These are phyloP conservation scores for Paramisgurnus dabryanus DNA, from an alignment of 2,113 vertebrate species.

Conservation along the genomic window DNA sequence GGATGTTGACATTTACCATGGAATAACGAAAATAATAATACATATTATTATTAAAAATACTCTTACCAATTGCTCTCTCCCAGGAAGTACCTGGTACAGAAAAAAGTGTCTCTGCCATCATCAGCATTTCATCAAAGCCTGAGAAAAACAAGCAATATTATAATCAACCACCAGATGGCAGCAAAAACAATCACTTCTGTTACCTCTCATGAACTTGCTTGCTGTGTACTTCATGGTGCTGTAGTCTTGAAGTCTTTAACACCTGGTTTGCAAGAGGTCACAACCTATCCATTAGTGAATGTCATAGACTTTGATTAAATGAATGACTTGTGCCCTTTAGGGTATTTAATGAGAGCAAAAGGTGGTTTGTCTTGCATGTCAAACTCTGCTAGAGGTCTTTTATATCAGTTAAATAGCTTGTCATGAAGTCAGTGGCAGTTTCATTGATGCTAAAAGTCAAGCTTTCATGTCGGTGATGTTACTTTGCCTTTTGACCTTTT, in stretches of 20 bases:
- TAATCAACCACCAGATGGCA: slow-evolving; percentile 4
- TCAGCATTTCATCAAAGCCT: neutral
- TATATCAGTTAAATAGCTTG: neutral
- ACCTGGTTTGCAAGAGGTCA: neutral
- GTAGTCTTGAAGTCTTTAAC: too few relatives aligned
- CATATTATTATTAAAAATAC: neutral
- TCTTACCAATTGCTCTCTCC: neutral
- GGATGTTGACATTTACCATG: neutral
- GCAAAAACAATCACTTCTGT: neutral
- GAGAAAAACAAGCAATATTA: neutral
- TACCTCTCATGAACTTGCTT: neutral
- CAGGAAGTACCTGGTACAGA: slow-evolving; percentile 13
- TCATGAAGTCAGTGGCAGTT: slow-evolving; percentile 2
- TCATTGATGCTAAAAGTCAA: neutral
- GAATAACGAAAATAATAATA: neutral
- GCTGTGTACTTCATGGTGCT: too few relatives aligned
- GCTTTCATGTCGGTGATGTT: neutral
- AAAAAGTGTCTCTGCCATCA: slow-evolving; percentile 11
- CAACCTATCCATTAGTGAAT: neutral
- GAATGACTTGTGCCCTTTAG: neutral
- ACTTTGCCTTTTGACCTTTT: neutral
- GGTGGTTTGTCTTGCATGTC: neutral
- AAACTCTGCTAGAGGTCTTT: neutral
- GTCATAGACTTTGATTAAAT: neutral
- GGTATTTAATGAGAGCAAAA: neutral